Evolutionary conservation across 2,113 vertebrate species (phyloP), one percentile per base, ranked within the genome.

Genomic region (Sinocyclocheilus rhinocerous): DNA sequence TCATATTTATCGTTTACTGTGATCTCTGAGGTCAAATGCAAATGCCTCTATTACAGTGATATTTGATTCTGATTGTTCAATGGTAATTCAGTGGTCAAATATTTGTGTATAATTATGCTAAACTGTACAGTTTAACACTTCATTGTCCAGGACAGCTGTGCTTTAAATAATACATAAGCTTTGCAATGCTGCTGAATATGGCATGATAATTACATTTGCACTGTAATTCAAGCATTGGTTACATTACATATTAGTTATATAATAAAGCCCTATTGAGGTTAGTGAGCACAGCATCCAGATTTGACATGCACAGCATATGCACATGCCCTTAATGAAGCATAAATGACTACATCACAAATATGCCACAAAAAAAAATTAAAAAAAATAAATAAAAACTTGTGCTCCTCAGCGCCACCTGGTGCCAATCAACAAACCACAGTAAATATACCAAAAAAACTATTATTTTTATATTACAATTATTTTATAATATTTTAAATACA

Each of bases 291-390:
- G 70, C 63, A 86, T 24, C 75, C 55, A 84, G 22, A 59, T 48
- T 42, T 42, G 69, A 77, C 85, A 84, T 80, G 85, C 29, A 65
- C 59, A 85, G 69, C 85, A 83, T 77, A 87, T 86, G 82, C 87
- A 86, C 81, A 89, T 52, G 42, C 33, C 39, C 24, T 87, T 55
- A 65, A 79, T 22, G 81, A 83, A 83, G 70, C 55, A 86, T 7
- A 39, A 24, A n/a, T 65, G 67, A 81, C 42, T 22, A 79, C 15
- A 76, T 77, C 73, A 81, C 12, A 45, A 16, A 83, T 29, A 50
- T 24, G 50, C 52, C 16, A 61, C 8, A 61, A n/a, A 0, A 22
- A n/a, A 61, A n/a, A 55, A 18, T 6, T n/a, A n/a, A 0, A 22
- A n/a, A 61, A n/a, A 55, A 18, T 6, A 55, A 80, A 76, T 67